phyloP scores from a whole-genome alignment of 37 sponge, comb jelly and placozoan species.

The Tethya wilhelma region DNA sequence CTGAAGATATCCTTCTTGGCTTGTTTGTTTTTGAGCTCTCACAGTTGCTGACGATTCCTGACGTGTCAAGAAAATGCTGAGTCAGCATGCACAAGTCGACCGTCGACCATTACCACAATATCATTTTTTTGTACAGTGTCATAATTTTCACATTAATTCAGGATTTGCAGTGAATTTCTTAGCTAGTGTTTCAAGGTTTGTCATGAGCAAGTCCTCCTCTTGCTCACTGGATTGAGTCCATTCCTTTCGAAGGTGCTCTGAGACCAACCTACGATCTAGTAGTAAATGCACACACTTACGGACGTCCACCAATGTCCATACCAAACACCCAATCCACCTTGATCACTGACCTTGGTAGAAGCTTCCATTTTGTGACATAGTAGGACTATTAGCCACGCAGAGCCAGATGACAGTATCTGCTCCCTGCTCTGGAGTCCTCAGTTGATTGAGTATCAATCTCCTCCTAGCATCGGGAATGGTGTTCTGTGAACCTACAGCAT shows the following conservation, averaged over 20 bases:
- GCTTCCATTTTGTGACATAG: constrained; percentile 49
- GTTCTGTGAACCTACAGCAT: constrained; percentile 69
- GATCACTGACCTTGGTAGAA: constrained; percentile 90
- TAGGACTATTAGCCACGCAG: constrained; percentile 57
- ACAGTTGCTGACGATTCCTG: too few relatives aligned
- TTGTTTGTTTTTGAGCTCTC: too few relatives aligned
- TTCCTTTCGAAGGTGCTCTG: constrained; percentile 85
- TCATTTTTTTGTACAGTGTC: too few relatives aligned
- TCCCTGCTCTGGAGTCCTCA: constrained; percentile 88
- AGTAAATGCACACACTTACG: too few relatives aligned
- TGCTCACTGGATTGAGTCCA: constrained; percentile 53
- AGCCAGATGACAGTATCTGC: constrained; percentile 95
- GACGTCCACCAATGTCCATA: too few relatives aligned
- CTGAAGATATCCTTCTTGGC: too few relatives aligned
- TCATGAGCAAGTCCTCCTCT: constrained; percentile 80
- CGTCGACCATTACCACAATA: too few relatives aligned
- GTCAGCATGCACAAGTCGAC: too few relatives aligned
- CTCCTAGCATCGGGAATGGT: constrained; percentile 80
- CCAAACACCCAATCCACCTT: too few relatives aligned
- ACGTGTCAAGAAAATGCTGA: too few relatives aligned
- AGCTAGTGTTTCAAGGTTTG: constrained; percentile 56
- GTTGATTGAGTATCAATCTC: constrained; percentile 51
- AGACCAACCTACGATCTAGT: constrained; percentile 67
- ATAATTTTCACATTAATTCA: too few relatives aligned
- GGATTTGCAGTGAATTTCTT: background rate